Base-by-base conservation (phyloP, 2,888 invertebrate species). In the Hirtodrosophila histrioides region DNA sequence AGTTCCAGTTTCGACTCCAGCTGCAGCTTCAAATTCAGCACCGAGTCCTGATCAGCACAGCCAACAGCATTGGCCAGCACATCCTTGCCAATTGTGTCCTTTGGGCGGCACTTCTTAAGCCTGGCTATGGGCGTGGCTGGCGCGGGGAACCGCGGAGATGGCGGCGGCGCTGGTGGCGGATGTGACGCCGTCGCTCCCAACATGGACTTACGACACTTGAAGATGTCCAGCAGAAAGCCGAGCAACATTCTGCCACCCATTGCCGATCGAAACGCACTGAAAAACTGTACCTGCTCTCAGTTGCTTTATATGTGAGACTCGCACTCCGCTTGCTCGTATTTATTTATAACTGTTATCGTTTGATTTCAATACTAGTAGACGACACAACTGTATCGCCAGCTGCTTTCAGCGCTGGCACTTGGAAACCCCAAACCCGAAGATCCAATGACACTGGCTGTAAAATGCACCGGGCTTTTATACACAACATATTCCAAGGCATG, bases 221-320 rank as follows among this genome's bases (percentile, higher is more conserved):
- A 71, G 2, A 87, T 36, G 10, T 81, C 53, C 50, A 68, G n/a
- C 0, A 87, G 23, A 1, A 68, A 45, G 3, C 63, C 54, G 33
- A 87, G 10, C 11, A 81, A 44, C 78, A 75, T 58, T 41, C 60
- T 37, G 53, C 43, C 39, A 7, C 44, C 41, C 74, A 75, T 75
- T 51, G 27, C 23, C 5, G 45, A 24, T 41, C 36, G 17, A 45
- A 23, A 43, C 24, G 12, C 17, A 70, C 57, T 76, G 50, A 65
- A 23, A 43, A 50, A 17, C 23, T 0, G 9, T 1, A 41, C 3
- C 11, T 27, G 4, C 9, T 10, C 11, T 6, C 8, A 23, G 27
- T 33, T 43, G 39, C 10, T 11, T 70, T 61, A 45, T 53, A 55
- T 49, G 12, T 6, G 8, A 0, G 10, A 27, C 12, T 12, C 8